Evolutionary conservation across 2,888 invertebrate species (phyloP).

Genomic region (Euproctis similis): DNA sequence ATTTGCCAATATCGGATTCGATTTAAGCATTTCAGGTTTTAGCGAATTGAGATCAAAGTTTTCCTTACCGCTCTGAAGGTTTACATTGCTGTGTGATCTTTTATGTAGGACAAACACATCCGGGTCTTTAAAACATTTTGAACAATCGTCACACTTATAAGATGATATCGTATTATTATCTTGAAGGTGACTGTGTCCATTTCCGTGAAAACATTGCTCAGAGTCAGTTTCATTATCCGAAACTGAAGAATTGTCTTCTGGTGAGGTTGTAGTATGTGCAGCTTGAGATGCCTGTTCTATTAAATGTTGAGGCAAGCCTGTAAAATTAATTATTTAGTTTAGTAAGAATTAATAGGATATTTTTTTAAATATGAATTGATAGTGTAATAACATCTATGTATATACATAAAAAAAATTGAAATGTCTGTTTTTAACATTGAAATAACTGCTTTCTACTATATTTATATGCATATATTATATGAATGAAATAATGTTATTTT

Average conservation of each 20-base stretch:
- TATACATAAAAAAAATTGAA: too few species aligned
- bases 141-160: conserved; percentile 51
- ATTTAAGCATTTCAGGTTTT: conserved; percentile 41
- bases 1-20: conserved; percentile 62
- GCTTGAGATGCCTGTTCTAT: conserved; percentile 5
- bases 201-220: conserved; percentile 9
- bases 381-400: too few species aligned
- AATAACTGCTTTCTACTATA: too few species aligned
- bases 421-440: too few species aligned
- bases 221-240: conserved; percentile 4
- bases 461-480: too few species aligned
- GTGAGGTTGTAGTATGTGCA: conserved; percentile 4
- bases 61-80: conserved; percentile 35
- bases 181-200: conserved; percentile 1
- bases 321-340: too few species aligned
- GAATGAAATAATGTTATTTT: too few species aligned
- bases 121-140: conserved; percentile 65
- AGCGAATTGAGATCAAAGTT: conserved; percentile 33
- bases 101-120: conserved; percentile 57
- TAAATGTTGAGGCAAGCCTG: conserved; percentile 2
- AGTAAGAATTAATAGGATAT: background rate
- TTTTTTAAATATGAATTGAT: too few species aligned
- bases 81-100: conserved; percentile 32
- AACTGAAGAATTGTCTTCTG: background rate
- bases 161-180: conserved; percentile 16